Conservation (phyloP, 92 coral and sea anemone genomes). For the Pocillopora grandis region DNA sequence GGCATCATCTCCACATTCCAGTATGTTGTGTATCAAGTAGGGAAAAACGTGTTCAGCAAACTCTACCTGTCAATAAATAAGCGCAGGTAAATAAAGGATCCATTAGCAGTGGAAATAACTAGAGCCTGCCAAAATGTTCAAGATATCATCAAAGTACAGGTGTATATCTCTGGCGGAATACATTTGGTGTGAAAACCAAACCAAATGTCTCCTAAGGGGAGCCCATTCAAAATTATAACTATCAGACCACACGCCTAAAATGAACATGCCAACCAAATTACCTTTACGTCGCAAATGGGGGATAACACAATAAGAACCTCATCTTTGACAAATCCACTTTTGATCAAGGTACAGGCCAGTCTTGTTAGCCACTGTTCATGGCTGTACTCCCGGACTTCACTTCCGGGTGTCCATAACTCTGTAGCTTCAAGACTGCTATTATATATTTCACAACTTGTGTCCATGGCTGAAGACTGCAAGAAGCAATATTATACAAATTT, state of each 20-base stretch:
- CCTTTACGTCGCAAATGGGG: slow-evolving; percentile 85
- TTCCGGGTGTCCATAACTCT: slow-evolving; percentile 77
- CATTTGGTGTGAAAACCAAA: too few relatives aligned
- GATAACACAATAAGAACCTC: slow-evolving; percentile 79
- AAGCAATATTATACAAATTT: background rate
- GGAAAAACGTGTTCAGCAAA: slow-evolving; percentile 94
- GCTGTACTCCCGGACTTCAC: slow-evolving; percentile 47
- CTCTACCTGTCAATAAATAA: slow-evolving; percentile 56
- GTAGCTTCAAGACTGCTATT: slow-evolving; percentile 51
- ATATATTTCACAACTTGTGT: background rate
- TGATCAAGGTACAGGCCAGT: slow-evolving; percentile 75
- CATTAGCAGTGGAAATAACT: too few relatives aligned
- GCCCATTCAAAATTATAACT: background rate
- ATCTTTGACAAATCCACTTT: slow-evolving; percentile 80
- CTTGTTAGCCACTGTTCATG: slow-evolving; percentile 86
- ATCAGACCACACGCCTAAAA: background rate
- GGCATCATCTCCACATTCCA: slow-evolving; percentile 68
- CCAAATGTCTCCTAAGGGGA: too few relatives aligned
- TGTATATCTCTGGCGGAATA: too few relatives aligned
- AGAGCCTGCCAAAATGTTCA: too few relatives aligned
- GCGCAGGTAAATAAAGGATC: background rate
- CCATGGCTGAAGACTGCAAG: slow-evolving; percentile 38
- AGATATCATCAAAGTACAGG: too few relatives aligned
- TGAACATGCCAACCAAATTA: background rate
- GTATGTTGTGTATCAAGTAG: slow-evolving; percentile 77